phyloP scores from a whole-genome alignment of 2,888 invertebrate species.

The Euproctis similis region DNA sequence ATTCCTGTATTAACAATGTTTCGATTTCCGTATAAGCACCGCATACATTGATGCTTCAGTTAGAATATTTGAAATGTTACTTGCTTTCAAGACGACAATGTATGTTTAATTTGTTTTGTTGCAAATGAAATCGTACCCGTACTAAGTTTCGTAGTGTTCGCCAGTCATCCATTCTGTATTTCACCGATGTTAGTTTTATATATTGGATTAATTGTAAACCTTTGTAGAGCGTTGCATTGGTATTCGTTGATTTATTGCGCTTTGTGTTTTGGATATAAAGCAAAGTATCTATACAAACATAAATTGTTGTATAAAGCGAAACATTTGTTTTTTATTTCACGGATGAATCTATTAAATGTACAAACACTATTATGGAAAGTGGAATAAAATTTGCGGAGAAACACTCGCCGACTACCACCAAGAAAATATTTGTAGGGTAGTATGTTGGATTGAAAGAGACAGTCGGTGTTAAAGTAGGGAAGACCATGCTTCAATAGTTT shows the following conservation, averaged over 20 bases:
- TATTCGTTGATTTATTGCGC: background rate
- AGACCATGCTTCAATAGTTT: too few species aligned
- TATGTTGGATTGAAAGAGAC: too few species aligned
- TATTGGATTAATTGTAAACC: slow-evolving; percentile 18
- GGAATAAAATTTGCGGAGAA: too few species aligned
- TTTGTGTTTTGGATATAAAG: too few species aligned
- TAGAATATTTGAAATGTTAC: background rate
- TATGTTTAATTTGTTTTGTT: background rate
- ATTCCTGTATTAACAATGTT: slow-evolving; percentile 1
- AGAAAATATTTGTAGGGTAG: too few species aligned
- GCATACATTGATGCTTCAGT: slow-evolving; percentile 2
- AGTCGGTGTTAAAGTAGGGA: too few species aligned
- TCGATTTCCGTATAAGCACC: background rate
- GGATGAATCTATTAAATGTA: too few species aligned
- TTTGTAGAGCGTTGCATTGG: slow-evolving; percentile 7
- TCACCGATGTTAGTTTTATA: slow-evolving; percentile 7
- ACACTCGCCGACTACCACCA: too few species aligned
- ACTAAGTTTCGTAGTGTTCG: background rate
- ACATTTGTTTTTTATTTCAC: too few species aligned
- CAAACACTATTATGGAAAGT: too few species aligned
- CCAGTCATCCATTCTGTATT: slow-evolving; percentile 8
- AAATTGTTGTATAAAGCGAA: too few species aligned
- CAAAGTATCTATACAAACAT: too few species aligned
- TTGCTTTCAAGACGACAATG: background rate
- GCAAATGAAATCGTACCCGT: background rate